Base-by-base conservation (phyloP, 2,888 invertebrate species). In the Aporophyla lueneburgensis region DNA sequence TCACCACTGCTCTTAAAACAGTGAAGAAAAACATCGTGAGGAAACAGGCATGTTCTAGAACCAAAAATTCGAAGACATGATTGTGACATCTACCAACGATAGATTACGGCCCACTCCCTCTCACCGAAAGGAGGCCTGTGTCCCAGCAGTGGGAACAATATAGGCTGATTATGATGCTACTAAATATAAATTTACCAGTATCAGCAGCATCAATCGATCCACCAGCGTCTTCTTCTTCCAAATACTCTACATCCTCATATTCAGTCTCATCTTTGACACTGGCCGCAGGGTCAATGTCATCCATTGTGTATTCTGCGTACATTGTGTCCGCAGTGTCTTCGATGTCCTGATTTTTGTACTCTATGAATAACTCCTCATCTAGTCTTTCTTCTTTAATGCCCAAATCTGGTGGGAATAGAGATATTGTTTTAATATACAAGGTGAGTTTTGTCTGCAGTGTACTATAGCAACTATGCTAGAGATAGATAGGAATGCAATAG, bases 221-320 rank as follows among this genome's bases (percentile, higher is more conserved):
- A 0, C 76, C 83, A 16, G 66, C 1, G 2, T 40, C 71, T 0
- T 89, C 89, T 0, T 91, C 89, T 0, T 93, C 93, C 62, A 92
- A 89, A 85, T 87, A 91, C 71, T 91, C 93, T 7, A 89, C 83
- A n/a, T 89, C 89, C n/a, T 87, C 86, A 75, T 82, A 93, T 33
- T 80, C 85, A 5, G 65, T 40, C 5, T 78, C 77, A 7, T 77
- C 65, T 6, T 78, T 80, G n/a, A 65, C 27, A 46, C 61, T 73
- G 0, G 6, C 33, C 6, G 27, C n/a, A 40, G 66, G 67, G 7
- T 75, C 77, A 24, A 43, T 61, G 0, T 33, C 27, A 14, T 76
- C 74, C 43, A 65, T 24, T 0, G 40, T 74, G 53, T 68, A 71
- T n/a, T 75, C 80, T 5, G 65, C 6, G 0, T 70, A 43, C 4